Evolutionary conservation across 2,888 invertebrate species (phyloP).

Genomic region (Drosophila melanocephala): DNA sequence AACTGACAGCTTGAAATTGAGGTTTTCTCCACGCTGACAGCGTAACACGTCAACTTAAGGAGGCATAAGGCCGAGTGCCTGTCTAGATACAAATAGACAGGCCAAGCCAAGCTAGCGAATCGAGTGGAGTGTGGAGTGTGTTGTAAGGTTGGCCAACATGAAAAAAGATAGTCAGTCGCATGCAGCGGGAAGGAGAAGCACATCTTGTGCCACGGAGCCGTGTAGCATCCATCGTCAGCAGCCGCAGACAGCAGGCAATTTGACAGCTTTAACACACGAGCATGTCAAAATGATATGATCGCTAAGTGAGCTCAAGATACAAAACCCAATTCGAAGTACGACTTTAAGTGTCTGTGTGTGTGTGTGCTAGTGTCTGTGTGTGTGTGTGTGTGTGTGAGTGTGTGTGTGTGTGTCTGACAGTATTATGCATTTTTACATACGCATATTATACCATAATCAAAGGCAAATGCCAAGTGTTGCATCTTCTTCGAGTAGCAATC

Average conservation of each 20-base stretch:
- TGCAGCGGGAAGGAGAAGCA: constrained; percentile 38
- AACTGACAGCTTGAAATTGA: constrained; percentile 85
- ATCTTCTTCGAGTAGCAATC: constrained; percentile 64
- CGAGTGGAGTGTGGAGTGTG: constrained; percentile 11
- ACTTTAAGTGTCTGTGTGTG: neutral
- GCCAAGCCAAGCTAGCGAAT: constrained; percentile 25
- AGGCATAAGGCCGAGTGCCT: constrained; percentile 81
- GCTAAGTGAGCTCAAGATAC: constrained; percentile 74
- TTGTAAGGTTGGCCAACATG: constrained; percentile 47
- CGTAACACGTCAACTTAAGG: constrained; percentile 81
- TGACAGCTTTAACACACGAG: constrained; percentile 82
- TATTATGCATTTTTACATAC: constrained; percentile 34
- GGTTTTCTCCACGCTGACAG: constrained; percentile 83
- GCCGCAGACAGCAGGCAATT: constrained; percentile 77
- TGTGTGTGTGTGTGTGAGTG: neutral
- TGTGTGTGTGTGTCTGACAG: neutral
- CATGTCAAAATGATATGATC: constrained; percentile 80
- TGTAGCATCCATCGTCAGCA: constrained; percentile 33
- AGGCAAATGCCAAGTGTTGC: constrained; percentile 66
- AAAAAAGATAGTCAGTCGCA: constrained; percentile 60
- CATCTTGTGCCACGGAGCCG: constrained; percentile 36
- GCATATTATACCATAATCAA: constrained; percentile 64
- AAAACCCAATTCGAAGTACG: constrained; percentile 3
- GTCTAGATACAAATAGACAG: constrained; percentile 81
- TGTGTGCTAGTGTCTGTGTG: neutral